Evolutionary conservation across 2,888 invertebrate genomes (phyloP).

Genomic region (Chymomyza caudatula): DNA sequence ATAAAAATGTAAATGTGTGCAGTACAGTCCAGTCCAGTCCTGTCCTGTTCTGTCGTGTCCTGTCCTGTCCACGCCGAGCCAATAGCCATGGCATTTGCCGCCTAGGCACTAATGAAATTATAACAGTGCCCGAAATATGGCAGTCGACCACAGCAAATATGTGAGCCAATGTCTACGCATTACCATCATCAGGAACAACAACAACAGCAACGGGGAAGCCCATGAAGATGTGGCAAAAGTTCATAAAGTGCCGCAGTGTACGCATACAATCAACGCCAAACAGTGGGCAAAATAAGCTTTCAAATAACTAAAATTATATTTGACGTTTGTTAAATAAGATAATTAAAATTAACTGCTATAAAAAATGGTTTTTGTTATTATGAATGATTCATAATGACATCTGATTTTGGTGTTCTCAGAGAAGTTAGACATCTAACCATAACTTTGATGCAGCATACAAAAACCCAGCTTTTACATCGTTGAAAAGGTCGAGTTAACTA

Average conservation of each 20-base stretch:
- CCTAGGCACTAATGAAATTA: slow-evolving; percentile 57
- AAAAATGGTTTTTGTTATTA: no score
- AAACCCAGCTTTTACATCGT: no score
- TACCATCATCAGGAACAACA: neutral
- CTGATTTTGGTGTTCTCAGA: no score
- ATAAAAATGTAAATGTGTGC: slow-evolving; percentile 68
- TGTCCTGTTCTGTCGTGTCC: neutral
- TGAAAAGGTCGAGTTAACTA: no score
- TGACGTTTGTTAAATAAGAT: no score
- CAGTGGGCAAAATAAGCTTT: no score
- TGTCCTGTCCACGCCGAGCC: neutral
- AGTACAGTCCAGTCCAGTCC: neutral
- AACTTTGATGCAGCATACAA: no score
- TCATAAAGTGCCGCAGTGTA: neutral
- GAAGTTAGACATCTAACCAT: no score
- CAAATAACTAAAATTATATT: no score
- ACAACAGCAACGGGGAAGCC: neutral
- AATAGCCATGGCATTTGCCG: neutral
- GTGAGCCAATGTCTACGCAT: neutral
- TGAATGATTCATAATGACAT: no score
- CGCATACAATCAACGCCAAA: neutral
- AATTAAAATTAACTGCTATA: no score
- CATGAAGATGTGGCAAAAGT: neutral
- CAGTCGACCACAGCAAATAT: neutral
- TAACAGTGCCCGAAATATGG: slow-evolving; percentile 28